Evolutionary conservation across 1,140 invertebrate species (phyloP).

Genomic region (Argopecten irradians): DNA sequence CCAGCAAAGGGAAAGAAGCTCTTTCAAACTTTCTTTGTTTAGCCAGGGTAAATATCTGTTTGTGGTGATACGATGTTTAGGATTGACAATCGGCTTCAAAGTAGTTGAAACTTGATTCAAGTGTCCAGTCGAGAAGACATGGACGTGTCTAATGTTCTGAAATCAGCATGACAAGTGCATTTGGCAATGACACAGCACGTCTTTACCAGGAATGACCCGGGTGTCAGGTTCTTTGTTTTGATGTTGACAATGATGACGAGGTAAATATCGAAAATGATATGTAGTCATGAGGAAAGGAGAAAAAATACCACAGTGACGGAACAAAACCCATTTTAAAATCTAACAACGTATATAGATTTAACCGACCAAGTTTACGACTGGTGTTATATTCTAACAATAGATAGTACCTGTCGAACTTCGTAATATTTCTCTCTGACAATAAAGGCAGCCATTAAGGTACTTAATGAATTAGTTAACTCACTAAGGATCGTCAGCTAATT

Average conservation of each 20-base stretch:
- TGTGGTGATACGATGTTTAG: not conserved
- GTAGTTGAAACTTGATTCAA: not conserved
- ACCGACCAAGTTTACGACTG: not conserved
- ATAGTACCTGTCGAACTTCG: not conserved
- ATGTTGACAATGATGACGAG: not conserved
- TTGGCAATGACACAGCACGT: not conserved
- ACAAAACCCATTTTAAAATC: not conserved
- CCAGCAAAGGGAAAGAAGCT: not conserved
- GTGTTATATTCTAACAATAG: not conserved
- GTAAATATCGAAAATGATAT: constrained; percentile 2
- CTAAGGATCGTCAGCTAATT: not conserved
- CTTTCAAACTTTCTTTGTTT: not conserved
- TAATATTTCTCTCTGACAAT: not conserved
- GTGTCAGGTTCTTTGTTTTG: constrained; percentile 2
- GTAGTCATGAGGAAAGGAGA: not conserved
- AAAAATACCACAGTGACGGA: not conserved
- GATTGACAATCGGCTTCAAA: not conserved
- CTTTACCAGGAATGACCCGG: not conserved
- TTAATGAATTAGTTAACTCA: not conserved
- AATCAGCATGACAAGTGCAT: not conserved
- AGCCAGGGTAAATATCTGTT: constrained; percentile 5
- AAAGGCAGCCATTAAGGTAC: not conserved
- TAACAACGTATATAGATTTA: not conserved
- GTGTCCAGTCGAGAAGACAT: not conserved
- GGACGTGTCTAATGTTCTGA: not conserved